Conservation (phyloP, 37 sponge, comb jelly and placozoan genomes). For the Axinella damicornis region DNA sequence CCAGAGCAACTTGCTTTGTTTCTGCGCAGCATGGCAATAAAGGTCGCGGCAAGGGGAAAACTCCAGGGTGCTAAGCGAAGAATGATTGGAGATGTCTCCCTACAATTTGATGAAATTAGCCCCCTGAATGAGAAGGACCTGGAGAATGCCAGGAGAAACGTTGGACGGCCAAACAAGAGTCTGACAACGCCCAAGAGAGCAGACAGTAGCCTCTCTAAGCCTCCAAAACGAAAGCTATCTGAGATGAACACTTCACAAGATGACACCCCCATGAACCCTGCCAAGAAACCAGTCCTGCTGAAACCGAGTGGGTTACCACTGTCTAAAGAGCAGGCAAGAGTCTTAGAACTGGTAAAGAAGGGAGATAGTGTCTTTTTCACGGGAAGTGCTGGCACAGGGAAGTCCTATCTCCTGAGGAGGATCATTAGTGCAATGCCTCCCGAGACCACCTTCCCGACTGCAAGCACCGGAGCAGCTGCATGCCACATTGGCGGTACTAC, state of each 20-base stretch:
- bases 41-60: conserved; percentile 70
- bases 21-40: conserved; percentile 61
- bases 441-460: conserved; percentile 82
- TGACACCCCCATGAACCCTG: conserved; percentile 6
- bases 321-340: conserved; percentile 74
- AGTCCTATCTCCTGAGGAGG: conserved; percentile 78
- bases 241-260: conserved; percentile 17
- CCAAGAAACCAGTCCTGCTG: conserved; percentile 41
- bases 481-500: conserved; percentile 90
- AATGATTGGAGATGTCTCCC: conserved; percentile 67
- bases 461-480: conserved; percentile 93
- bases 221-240: conserved; percentile 69
- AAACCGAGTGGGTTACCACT: conserved; percentile 22
- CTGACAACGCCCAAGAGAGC: conserved; percentile 60
- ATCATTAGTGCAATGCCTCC: conserved; percentile 85
- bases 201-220: background rate
- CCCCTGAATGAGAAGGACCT: conserved; percentile 82
- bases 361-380: conserved; percentile 93
- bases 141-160: conserved; percentile 45
- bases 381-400: conserved; percentile 94
- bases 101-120: conserved; percentile 85
- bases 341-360: conserved; percentile 71
- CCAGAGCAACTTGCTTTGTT: conserved; percentile 69
- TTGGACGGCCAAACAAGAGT: background rate
- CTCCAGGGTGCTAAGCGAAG: conserved; percentile 56